Conservation (phyloP, 2,113 vertebrate species). For the Stegostoma tigrinum region DNA sequence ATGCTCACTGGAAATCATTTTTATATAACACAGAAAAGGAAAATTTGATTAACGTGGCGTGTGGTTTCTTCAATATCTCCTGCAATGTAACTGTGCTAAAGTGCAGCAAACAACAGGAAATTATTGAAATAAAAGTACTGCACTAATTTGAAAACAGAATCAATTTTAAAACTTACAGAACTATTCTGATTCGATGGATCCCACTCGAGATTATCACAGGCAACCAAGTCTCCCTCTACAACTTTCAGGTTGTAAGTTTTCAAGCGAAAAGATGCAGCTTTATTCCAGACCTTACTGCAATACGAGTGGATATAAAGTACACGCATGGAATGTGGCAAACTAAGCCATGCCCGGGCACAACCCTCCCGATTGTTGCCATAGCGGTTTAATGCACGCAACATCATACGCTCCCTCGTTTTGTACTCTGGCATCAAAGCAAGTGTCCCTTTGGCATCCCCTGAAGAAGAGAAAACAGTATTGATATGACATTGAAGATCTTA, state of each 20-base stretch:
- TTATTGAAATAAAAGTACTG: not conserved
- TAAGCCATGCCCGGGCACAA: slow-evolving; percentile 75
- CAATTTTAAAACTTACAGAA: slow-evolving; percentile 51
- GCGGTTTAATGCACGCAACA: slow-evolving; percentile 80
- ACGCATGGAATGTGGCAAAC: slow-evolving; percentile 78
- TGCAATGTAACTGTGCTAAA: not conserved
- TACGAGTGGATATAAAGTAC: slow-evolving; percentile 88
- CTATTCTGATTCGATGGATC: slow-evolving; percentile 44
- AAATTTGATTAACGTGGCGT: not conserved
- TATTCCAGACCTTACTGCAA: slow-evolving; percentile 88
- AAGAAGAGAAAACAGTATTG: slow-evolving; percentile 42
- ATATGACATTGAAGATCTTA: not conserved
- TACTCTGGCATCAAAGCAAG: slow-evolving; percentile 74
- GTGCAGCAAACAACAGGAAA: not conserved
- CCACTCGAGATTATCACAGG: slow-evolving; percentile 45
- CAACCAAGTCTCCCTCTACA: slow-evolving; percentile 76
- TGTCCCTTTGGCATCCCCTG: slow-evolving; percentile 81
- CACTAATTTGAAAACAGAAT: not conserved
- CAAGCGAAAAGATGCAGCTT: slow-evolving; percentile 71
- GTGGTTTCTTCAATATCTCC: not conserved
- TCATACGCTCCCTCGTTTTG: slow-evolving; percentile 75
- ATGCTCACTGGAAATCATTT: not conserved
- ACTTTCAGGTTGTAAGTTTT: slow-evolving; percentile 60
- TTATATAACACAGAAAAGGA: not conserved
- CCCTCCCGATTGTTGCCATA: slow-evolving; percentile 72